phyloP scores from a whole-genome alignment of 2,113 vertebrate genomes.

The Cyprinus carpio region DNA sequence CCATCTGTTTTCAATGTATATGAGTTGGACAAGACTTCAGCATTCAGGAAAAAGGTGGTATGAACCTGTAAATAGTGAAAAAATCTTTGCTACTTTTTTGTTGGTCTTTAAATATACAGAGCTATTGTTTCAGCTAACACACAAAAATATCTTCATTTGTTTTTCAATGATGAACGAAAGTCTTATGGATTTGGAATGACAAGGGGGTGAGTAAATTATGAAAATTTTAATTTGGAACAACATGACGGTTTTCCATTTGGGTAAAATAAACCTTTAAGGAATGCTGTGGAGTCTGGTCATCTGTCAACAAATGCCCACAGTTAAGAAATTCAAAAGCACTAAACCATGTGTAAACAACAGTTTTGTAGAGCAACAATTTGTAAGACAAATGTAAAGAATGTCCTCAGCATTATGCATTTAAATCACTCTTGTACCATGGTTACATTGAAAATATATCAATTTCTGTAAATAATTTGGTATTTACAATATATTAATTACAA shows the following conservation, averaged over 20 bases:
- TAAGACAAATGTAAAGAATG: not conserved
- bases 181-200: not conserved
- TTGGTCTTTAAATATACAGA: too few species aligned
- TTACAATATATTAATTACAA: slow-evolving; percentile 30
- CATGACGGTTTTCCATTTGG: too few species aligned
- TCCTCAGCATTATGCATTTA: not conserved
- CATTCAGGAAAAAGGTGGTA: too few species aligned
- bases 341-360: slow-evolving; percentile 15
- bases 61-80: too few species aligned
- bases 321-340: not conserved
- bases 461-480: slow-evolving; percentile 39
- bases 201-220: not conserved
- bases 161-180: not conserved
- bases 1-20: too few species aligned
- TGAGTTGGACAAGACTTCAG: too few species aligned
- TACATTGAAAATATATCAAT: slow-evolving; percentile 32
- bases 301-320: not conserved
- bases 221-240: not conserved
- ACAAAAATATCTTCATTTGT: not conserved
- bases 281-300: not conserved
- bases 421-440: slow-evolving; percentile 56
- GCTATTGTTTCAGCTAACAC: too few species aligned
- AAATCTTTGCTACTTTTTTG: too few species aligned
- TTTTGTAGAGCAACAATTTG: not conserved
- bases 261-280: not conserved